Evolutionary conservation across 2,113 vertebrate genomes (phyloP), one percentile per base, ranked within the genome.

Genomic region (Neogale vison): DNA sequence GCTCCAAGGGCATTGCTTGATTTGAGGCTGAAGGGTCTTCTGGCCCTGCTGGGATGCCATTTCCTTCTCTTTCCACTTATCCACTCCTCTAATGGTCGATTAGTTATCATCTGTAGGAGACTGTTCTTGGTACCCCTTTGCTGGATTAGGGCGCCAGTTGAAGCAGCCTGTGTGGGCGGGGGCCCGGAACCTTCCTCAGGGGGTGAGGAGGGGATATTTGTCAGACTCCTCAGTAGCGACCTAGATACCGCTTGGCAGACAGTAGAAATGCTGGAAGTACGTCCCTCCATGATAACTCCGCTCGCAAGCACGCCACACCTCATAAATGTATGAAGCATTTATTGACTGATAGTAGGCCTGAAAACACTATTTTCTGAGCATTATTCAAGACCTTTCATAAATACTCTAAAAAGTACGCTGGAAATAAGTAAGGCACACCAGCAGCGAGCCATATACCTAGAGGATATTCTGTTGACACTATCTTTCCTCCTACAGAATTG

Each of bases 301-400:
- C 52, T 90, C 36, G 81, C 83, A 77, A 89, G 77, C 39, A 45
- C 88, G 63, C 20, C 45, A 26, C n/a, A 6, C 42, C 47, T 47
- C 34, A 17, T 29, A 23, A n/a, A 23, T 84, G n/a, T 52, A 17
- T 59, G n/a, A 61, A 87, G 15, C 14, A 13, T 61, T 85, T 96
- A 95, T 13, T 76, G 42, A 71, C 80, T 81, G 71, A 81, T 52
- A 81, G 50, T 79, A 93, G 8, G 29, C 6, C 31, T 82, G 26
- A 79, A 67, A 92, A 71, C n/a, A 42, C 34, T 76, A n/a, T 76
- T 95, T 83, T 96, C 59, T 93, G 69, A 80, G 72, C 21, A 52
- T 88, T 74, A 52, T 47, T 88, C 52, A 74, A 79, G 39, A 71
- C 1, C 45, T 94, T 96, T 85, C 36, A 55, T 71, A 79, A 85